Conservation (phyloP, 2,888 invertebrate genomes). For the Gryllus longicercus region DNA sequence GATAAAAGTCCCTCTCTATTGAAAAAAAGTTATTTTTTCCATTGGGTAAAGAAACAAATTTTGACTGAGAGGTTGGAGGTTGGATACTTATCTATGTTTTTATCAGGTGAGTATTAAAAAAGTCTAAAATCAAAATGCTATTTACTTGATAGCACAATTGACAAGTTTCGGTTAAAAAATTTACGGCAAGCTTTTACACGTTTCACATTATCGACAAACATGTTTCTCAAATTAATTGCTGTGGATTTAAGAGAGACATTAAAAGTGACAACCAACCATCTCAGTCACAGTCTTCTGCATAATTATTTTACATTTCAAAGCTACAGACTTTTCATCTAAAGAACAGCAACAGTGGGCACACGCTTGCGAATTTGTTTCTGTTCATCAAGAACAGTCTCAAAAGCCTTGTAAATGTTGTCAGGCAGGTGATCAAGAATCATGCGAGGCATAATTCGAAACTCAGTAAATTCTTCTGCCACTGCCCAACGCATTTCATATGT, state of each 20-base stretch:
- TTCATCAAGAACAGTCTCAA: slow-evolving; percentile 59
- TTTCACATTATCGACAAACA: no score
- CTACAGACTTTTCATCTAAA: background rate
- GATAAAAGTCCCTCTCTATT: no score
- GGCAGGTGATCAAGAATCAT: slow-evolving; percentile 86
- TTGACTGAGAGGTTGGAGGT: no score
- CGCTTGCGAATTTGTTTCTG: slow-evolving; percentile 22
- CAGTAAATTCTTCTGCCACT: slow-evolving; percentile 73
- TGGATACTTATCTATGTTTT: no score
- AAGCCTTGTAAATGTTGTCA: slow-evolving; percentile 68
- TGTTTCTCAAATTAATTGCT: no score
- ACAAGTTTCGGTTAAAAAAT: no score
- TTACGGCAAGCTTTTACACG: no score
- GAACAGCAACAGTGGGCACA: background rate
- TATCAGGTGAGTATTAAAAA: no score
- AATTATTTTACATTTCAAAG: background rate
- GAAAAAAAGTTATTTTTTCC: no score
- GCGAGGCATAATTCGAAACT: slow-evolving; percentile 77
- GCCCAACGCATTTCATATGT: slow-evolving; percentile 77
- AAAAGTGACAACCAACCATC: background rate
- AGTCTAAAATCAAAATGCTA: no score
- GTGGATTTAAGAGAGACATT: background rate
- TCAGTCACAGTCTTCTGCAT: background rate
- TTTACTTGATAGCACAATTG: no score
- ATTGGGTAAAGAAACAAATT: no score